These are phyloP conservation scores for Listronotus oregonensis DNA, from an alignment of 1,140 invertebrate genomes.

Conservation along the genomic window DNA sequence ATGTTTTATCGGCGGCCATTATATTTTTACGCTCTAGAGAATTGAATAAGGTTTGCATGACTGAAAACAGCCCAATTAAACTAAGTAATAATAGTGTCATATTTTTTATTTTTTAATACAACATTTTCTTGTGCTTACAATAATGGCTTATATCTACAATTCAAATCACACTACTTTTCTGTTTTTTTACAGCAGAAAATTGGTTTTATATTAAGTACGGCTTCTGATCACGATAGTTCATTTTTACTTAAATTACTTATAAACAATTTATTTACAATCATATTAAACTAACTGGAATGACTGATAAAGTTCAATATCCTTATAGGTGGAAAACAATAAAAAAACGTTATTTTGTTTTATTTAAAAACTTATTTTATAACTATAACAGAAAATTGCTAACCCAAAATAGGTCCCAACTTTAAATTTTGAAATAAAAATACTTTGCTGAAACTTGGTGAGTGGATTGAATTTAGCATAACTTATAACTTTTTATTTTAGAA, in stretches of 20 bases:
- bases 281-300: conserved; percentile 5
- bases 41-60: conserved; percentile 19
- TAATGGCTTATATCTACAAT: conserved; percentile 54
- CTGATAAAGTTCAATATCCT: background rate
- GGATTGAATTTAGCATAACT: no score
- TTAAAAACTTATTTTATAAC: no score
- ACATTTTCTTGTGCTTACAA: conserved; percentile 52
- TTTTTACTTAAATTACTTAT: conserved; percentile 15
- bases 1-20: background rate
- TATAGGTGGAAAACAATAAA: no score
- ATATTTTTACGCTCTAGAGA: conserved; percentile 22
- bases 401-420: no score
- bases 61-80: conserved; percentile 17
- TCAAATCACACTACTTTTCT: conserved; percentile 52
- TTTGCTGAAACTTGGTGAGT: no score
- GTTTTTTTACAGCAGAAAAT: conserved; percentile 39
- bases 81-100: conserved; percentile 45
- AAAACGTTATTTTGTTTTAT: no score
- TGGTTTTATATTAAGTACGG: conserved; percentile 32
- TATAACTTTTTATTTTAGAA: no score
- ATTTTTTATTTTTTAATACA: conserved; percentile 50
- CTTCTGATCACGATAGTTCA: conserved; percentile 21
- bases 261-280: background rate
- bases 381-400: no score
- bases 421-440: no score